Base-by-base conservation (phyloP, 2,797 vertebrate genomes). In the Synanceia verrucosa region DNA sequence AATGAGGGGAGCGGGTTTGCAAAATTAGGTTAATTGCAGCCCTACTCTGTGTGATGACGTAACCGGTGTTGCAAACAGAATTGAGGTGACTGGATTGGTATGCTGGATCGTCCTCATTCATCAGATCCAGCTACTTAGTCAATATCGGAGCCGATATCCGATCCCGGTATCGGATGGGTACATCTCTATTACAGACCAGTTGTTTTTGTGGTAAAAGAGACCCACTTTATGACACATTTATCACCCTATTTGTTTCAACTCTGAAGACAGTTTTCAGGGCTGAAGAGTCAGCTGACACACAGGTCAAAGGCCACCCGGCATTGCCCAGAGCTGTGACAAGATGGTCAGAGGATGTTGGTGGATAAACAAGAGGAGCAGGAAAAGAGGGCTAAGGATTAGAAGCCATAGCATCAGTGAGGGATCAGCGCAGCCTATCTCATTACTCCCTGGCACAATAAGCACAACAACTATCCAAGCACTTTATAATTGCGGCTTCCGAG, bases 401-500 rank as follows among this genome's bases (percentile, higher is more conserved):
- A 78, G 63, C 68, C 88, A 89, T 83, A 92, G 91, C 92, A 89
- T 90, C 86, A 91, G 81, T 86, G 75, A 79, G 71, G 82, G 94
- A 95, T 93, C 91, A 93, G 86, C 26, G 48, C 88, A 87, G 89
- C 66, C 83, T 83, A 83, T 88, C 91, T 91, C 86, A 91, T 94
- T 94, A 93, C 85, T 75, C 82, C 66, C 51, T 79, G 61, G 71
- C 78, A 88, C 85, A 88, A 89, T 80, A 91, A 89, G 85, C 75
- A 65, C 64, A 91, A 83, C 74, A 86, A 83, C 86, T 74, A 90
- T 78, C 91, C 88, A 89, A 91, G 80, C 81, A 87, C 71, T 92
- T 93, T 86, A 91, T 81, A 92, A 87, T 87, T 93, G 93, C 78
- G 67, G 82, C 78, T 85, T 93, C 84, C 82, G 72, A 31, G 82